These are phyloP conservation scores for Catocala nupta DNA, from an alignment of 2,888 invertebrate genomes.

Conservation along the genomic window DNA sequence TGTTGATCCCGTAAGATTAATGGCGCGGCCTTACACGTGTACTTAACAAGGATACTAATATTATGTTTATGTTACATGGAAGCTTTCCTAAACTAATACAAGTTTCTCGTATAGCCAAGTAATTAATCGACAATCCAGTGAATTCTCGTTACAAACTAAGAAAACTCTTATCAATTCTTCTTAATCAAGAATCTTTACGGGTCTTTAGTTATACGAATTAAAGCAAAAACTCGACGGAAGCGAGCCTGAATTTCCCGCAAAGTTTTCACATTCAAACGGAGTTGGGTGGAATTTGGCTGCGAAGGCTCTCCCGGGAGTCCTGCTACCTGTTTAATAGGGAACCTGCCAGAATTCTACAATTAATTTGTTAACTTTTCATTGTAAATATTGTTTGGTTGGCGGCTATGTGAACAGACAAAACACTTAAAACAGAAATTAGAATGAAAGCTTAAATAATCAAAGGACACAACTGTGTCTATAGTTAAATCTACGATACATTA, in stretches of 20 bases:
- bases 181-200: conserved; percentile 49
- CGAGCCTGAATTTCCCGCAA: conserved; percentile 55
- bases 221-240: conserved; percentile 59
- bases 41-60: neutral
- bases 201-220: conserved; percentile 56
- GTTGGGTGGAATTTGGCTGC: conserved; percentile 62
- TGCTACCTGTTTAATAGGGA: conserved; percentile 59
- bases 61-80: too few species aligned
- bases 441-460: neutral
- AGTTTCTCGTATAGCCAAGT: neutral
- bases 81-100: too few species aligned
- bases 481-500: too few species aligned
- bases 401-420: conserved; percentile 35
- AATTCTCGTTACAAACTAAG: conserved; percentile 2
- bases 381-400: conserved; percentile 61
- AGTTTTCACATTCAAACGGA: conserved; percentile 69
- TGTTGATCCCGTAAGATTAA: neutral
- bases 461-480: too few species aligned
- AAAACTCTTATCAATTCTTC: conserved; percentile 33
- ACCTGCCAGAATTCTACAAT: conserved; percentile 63
- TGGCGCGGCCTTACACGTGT: neutral
- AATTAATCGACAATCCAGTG: conserved; percentile 1
- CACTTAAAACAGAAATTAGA: conserved; percentile 14
- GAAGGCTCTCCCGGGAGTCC: conserved; percentile 56
- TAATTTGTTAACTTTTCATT: conserved; percentile 69